Conservation (phyloP, 1,140 invertebrate species). For the Drosophila repletoides region DNA sequence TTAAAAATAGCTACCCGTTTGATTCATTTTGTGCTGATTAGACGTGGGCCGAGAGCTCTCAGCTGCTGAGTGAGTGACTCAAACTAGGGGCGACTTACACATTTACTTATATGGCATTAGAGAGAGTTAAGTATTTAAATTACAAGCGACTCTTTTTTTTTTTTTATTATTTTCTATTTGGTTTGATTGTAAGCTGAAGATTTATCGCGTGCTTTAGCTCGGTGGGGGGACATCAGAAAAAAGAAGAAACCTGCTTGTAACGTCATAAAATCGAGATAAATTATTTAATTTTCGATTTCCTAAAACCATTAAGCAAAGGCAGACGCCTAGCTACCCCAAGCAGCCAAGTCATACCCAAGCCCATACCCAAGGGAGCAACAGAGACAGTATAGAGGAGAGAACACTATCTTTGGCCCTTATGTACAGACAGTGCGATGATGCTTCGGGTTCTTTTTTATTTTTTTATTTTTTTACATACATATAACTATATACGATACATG, state of each 20-base stretch:
- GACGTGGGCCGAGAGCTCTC: slow-evolving; percentile 37
- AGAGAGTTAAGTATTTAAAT: slow-evolving; percentile 65
- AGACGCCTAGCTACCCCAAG: slow-evolving; percentile 67
- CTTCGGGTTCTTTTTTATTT: too few relatives aligned
- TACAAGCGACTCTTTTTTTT: slow-evolving; percentile 39
- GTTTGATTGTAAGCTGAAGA: slow-evolving; percentile 66
- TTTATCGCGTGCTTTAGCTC: slow-evolving; percentile 59
- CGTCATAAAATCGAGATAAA: slow-evolving; percentile 80
- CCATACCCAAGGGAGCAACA: background rate
- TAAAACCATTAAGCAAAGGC: slow-evolving; percentile 75
- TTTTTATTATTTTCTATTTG: slow-evolving; percentile 43
- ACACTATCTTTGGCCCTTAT: background rate
- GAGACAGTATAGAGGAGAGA: background rate
- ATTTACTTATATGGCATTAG: slow-evolving; percentile 48
- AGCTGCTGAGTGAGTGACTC: slow-evolving; percentile 8
- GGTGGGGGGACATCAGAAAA: slow-evolving; percentile 28
- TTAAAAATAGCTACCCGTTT: slow-evolving; percentile 52
- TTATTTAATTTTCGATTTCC: slow-evolving; percentile 80
- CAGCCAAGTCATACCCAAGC: slow-evolving; percentile 57
- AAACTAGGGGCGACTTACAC: slow-evolving; percentile 18
- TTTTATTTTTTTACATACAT: too few relatives aligned
- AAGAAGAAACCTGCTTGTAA: slow-evolving; percentile 77
- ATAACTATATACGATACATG: slow-evolving; percentile 26
- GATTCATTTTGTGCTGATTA: slow-evolving; percentile 53
- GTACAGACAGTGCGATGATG: slow-evolving; percentile 10